Base-by-base conservation (phyloP, 2,888 invertebrate genomes). In the Myathropa florea region DNA sequence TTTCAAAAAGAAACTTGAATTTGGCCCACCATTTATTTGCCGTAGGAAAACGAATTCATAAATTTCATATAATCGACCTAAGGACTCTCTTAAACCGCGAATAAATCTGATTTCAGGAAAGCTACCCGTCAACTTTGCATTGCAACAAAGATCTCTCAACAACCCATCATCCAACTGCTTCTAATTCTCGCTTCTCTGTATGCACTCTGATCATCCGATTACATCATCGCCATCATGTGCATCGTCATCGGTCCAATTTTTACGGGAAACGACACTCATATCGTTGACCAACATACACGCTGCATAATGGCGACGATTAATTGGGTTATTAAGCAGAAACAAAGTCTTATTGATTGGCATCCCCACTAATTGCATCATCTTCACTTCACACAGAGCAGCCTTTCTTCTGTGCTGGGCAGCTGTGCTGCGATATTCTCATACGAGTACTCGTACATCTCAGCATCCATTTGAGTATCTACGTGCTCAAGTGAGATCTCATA, bases 271-370 rank as follows among this genome's bases (percentile, higher is more conserved):
- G 39, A 46, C 68, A 63, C 71, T 57, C 75, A 81, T 65, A 76
- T 72, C 53, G 55, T 82, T 77, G 73, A 78, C 71, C 72, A 85
- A 75, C 30, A 59, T 70, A 33, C 33, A 61, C 26, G 75, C 76
- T 55, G 63, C 77, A 72, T 68, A 82, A 82, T 73, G 73, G 64
- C 70, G 26, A 65, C 83, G 78, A 86, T 83, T 86, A 86, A 86
- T 86, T 83, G 82, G 86, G 86, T 86, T 86, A 86, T 83, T 79
- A 79, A 83, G 75, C 67, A 59, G 70, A 82, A 83, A 75, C 83
- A 76, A 85, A 82, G 83, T 86, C 78, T 75, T 86, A 86, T 86
- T 86, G 78, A 86, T 86, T 78, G 83, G 78, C 82, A 75, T 73
- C 73, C 70, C 63, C 39, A 61, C 59, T 78, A 79, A 83, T 86